Evolutionary conservation across 2,113 vertebrate species (phyloP).

Genomic region (Melanotaenia duboulayi): DNA sequence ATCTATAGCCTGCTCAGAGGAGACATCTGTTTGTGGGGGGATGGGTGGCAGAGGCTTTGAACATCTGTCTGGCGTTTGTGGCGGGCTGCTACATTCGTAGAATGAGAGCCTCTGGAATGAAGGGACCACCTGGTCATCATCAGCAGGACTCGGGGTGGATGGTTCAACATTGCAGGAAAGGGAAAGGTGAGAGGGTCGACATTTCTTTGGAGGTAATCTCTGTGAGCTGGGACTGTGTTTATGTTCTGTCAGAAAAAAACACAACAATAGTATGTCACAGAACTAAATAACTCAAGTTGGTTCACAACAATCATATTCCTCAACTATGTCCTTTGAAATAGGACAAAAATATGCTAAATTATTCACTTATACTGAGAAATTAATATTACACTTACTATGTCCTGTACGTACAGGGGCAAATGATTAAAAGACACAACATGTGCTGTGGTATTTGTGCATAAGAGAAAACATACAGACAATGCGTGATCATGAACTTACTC

Average conservation of each 20-base stretch:
- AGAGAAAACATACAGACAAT: slow-evolving; percentile 3
- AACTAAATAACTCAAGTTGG: not conserved
- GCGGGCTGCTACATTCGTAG: slow-evolving; percentile 82
- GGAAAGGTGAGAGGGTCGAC: slow-evolving; percentile 77
- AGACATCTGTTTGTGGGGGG: slow-evolving; percentile 80
- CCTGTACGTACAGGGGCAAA: slow-evolving; percentile 1
- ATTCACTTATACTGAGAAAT: not conserved
- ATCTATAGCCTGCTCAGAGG: slow-evolving; percentile 86
- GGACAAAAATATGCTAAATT: not conserved
- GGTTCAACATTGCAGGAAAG: slow-evolving; percentile 75
- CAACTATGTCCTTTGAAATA: not conserved
- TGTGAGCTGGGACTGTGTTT: slow-evolving; percentile 79
- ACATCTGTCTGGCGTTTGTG: slow-evolving; percentile 86
- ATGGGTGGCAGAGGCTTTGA: slow-evolving; percentile 92
- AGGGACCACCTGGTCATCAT: slow-evolving; percentile 83
- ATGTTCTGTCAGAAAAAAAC: slow-evolving; percentile 79
- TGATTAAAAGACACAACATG: slow-evolving; percentile 13
- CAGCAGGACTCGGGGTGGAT: slow-evolving; percentile 68
- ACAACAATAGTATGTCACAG: not conserved
- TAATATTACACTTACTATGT: slow-evolving; percentile 1
- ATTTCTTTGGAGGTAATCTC: slow-evolving; percentile 80
- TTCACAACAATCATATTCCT: not conserved
- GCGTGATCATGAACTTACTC: slow-evolving; percentile 72
- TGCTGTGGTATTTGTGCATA: slow-evolving; percentile 13
- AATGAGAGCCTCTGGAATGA: slow-evolving; percentile 87